Conservation (phyloP, 2,113 vertebrate species). For the Pluvialis apricaria region DNA sequence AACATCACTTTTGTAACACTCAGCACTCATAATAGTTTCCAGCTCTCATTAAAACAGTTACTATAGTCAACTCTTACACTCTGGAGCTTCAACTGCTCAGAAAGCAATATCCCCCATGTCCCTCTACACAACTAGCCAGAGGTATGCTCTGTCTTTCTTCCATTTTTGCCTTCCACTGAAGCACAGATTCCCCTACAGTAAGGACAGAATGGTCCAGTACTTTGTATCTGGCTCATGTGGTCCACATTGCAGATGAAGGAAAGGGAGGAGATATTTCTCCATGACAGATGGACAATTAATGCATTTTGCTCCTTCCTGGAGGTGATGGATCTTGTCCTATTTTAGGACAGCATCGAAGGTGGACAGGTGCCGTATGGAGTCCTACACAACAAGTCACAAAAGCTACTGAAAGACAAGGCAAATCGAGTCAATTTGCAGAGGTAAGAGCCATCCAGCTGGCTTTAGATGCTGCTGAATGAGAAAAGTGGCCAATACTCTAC, state of each 20-base stretch:
- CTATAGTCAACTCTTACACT: background rate
- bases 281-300: background rate
- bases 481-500: no score
- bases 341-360: no score
- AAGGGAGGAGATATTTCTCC: background rate
- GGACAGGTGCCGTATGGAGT: no score
- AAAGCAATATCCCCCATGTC: background rate
- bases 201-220: fast-evolving
- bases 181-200: background rate
- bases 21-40: background rate
- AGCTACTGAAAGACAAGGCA: no score
- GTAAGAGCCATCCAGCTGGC: no score
- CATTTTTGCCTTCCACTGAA: background rate
- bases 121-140: background rate
- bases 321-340: no score
- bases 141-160: background rate
- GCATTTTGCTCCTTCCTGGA: background rate
- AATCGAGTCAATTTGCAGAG: no score
- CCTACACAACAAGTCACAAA: no score
- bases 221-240: fast-evolving
- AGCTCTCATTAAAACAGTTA: background rate
- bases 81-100: background rate
- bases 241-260: background rate
- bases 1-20: background rate
- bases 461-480: no score